Evolutionary conservation across 2,888 invertebrate species (phyloP).

Genomic region (Ctena decussata): DNA sequence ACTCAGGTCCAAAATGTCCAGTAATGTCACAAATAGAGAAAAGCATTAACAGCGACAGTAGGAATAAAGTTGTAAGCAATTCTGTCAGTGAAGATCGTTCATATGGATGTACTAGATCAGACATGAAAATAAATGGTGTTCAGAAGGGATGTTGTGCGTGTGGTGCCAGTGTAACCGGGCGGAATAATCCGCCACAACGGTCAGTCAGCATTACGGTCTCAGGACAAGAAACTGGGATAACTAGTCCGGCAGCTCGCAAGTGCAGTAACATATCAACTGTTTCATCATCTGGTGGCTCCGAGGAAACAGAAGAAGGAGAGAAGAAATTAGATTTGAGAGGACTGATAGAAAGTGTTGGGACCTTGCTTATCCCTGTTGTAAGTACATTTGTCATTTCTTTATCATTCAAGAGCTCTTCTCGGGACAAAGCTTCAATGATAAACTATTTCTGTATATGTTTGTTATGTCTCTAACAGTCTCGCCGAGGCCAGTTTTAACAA

Average conservation of each 20-base stretch:
- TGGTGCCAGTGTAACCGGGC: not conserved
- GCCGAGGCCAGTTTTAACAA: too few relatives aligned
- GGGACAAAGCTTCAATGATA: too few relatives aligned
- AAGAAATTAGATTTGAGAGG: slow-evolving; percentile 76
- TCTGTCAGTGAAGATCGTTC: not conserved
- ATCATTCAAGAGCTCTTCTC: too few relatives aligned
- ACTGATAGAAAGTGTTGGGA: slow-evolving; percentile 81
- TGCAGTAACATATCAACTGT: slow-evolving; percentile 67
- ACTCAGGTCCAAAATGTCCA: not conserved
- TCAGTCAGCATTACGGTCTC: slow-evolving; percentile 13
- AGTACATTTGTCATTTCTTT: too few relatives aligned
- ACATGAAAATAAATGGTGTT: not conserved
- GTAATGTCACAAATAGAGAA: not conserved
- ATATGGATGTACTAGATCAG: not conserved
- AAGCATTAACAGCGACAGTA: not conserved
- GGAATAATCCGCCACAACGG: slow-evolving; percentile 10
- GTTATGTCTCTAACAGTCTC: too few relatives aligned
- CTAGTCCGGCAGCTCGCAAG: slow-evolving; percentile 58
- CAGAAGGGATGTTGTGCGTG: not conserved
- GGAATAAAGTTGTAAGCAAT: too few relatives aligned
- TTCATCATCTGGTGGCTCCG: slow-evolving; percentile 75
- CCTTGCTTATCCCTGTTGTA: slow-evolving; percentile 80
- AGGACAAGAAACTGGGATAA: slow-evolving; percentile 2
- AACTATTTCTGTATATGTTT: too few relatives aligned
- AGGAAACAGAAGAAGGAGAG: slow-evolving; percentile 73